Evolutionary conservation across 1,140 invertebrate species (phyloP), one percentile per base, ranked within the genome.

Genomic region (Microplitis demolitor): DNA sequence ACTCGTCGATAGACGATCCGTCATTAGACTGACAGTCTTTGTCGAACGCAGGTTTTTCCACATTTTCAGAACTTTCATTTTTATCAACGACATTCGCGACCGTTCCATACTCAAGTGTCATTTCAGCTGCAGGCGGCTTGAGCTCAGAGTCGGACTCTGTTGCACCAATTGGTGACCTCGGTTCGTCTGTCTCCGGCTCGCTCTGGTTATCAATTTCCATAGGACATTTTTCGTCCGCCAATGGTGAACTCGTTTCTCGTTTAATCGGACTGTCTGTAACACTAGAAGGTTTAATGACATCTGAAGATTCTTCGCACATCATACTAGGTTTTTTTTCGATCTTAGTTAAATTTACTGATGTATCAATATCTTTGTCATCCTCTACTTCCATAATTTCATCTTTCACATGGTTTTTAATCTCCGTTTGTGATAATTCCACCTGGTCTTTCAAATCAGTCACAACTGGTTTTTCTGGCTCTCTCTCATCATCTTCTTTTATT

Each of bases 31-130:
- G 54, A 3, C 53, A 50, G 3, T 71, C 61, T 14, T 71, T 56
- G 11, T 72, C 54, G 8, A 13, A 51, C 33, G n/a, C 54, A 2
- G 34, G 37, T 54, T 66, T 31, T 11, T 24, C 16, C 35, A 67
- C 56, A 16, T 71, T 67, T 8, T 83, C 81, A 0, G 76, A 81
- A n/a, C 58, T 79, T 5, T 76, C 69, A 45, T 76, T 69, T 1
- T 63, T 62, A 53, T 72, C 62, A 50, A 16, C 5, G 11, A 45
- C 39, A 66, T 39, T 69, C 5, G 86, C 74, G 61, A 76, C 74
- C 39, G 80, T 83, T n/a, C 78, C 79, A 61, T 86, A 88, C 68
- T 88, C 87, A 11, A 88, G 78, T 67, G 83, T 82, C 83, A 88
- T 84, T 62, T 89, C 84, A 4, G 81, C 82, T 4, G 84, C 82